Conservation (phyloP, 2,113 vertebrate genomes). For the Lanius collurio region DNA sequence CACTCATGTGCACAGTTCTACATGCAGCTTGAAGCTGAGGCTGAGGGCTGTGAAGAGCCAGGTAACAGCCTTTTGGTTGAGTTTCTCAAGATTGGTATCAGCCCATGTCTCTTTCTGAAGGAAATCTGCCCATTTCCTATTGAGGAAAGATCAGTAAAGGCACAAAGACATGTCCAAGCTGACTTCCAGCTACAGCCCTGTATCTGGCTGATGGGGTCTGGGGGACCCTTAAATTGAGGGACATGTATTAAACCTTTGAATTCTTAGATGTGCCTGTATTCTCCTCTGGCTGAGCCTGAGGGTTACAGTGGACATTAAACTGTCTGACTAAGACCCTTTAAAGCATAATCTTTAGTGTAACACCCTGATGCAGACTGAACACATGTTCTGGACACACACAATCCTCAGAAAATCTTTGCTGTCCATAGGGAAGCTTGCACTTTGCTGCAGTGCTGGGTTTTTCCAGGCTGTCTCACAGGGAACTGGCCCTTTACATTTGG, state of each 20-base stretch:
- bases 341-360: not conserved
- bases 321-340: not conserved
- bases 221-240: not conserved
- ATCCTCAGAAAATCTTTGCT: not conserved
- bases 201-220: not conserved
- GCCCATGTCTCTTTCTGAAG: not conserved
- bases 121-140: not conserved
- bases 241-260: not conserved
- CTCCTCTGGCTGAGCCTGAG: not conserved
- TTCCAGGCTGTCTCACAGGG: not conserved
- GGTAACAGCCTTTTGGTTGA: not conserved
- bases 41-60: not conserved
- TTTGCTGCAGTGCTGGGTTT: not conserved
- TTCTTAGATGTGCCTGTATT: not conserved
- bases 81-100: not conserved
- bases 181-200: not conserved
- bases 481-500: not conserved
- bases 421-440: not conserved
- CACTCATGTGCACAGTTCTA: not conserved
- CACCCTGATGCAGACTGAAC: not conserved
- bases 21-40: not conserved
- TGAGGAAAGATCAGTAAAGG: not conserved
- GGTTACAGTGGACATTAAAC: not conserved
- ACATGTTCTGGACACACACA: not conserved
- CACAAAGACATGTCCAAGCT: not conserved